Conservation (phyloP, 1,140 invertebrate species). For the Bombus waltoni region DNA sequence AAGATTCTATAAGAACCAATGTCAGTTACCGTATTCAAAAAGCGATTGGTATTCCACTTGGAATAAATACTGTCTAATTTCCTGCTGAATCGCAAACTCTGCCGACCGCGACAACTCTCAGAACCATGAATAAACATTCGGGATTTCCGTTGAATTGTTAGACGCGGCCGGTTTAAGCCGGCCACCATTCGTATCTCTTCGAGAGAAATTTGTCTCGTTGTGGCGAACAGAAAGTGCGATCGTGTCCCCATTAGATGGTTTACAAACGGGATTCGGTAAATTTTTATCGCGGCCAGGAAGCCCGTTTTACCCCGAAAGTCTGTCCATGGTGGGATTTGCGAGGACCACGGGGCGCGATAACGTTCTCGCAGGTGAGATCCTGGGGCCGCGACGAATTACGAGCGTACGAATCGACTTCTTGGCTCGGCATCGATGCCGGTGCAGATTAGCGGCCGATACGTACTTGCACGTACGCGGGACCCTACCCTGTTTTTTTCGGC, state of each 20-base stretch:
- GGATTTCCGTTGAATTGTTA: neutral
- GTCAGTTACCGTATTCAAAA: neutral
- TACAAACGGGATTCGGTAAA: neutral
- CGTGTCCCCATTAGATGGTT: slow-evolving; percentile 28
- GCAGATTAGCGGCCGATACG: slow-evolving; percentile 56
- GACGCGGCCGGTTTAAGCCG: neutral
- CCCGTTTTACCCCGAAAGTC: neutral
- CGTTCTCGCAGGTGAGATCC: slow-evolving; percentile 47
- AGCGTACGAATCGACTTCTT: slow-evolving; percentile 62
- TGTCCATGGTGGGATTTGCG: slow-evolving; percentile 7
- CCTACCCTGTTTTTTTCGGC: neutral
- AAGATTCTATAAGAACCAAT: neutral
- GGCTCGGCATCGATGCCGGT: slow-evolving; percentile 59
- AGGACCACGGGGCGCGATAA: slow-evolving; percentile 22
- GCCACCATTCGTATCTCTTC: neutral
- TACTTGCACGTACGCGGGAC: neutral
- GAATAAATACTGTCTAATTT: neutral
- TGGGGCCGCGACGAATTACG: slow-evolving; percentile 52
- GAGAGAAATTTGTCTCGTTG: slow-evolving; percentile 21
- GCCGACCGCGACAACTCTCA: neutral
- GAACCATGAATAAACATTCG: slow-evolving; percentile 15
- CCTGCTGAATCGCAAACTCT: neutral
- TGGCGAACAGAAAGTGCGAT: slow-evolving; percentile 13
- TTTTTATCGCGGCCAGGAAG: slow-evolving; percentile 35
- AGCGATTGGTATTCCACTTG: neutral